Conservation (phyloP, 2,113 vertebrate species). For the Anoura caudifer region DNA sequence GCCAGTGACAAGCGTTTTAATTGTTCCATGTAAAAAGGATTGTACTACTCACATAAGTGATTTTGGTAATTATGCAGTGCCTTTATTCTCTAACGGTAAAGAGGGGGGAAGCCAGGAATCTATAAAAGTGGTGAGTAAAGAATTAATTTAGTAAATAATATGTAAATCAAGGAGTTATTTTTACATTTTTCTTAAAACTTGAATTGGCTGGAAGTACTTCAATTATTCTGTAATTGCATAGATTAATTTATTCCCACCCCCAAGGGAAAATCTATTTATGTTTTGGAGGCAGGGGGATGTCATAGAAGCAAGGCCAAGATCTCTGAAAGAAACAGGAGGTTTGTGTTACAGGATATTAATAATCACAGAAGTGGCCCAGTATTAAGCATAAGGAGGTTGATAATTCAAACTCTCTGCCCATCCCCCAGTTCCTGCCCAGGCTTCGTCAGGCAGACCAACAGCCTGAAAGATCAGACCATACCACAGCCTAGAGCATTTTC, state of each 20-base stretch:
- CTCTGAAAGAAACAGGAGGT: not conserved
- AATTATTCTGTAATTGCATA: slow-evolving; percentile 66
- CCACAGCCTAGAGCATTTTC: not conserved
- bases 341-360: not conserved
- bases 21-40: slow-evolving; percentile 8
- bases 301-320: slow-evolving; percentile 35
- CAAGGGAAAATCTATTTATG: slow-evolving; percentile 56
- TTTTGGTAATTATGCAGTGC: slow-evolving; percentile 19
- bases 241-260: slow-evolving; percentile 59
- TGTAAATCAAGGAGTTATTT: slow-evolving; percentile 66
- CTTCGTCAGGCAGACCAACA: not conserved
- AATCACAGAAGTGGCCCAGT: not conserved
- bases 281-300: not conserved
- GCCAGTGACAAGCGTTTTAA: not conserved
- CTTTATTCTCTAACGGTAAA: slow-evolving; percentile 38
- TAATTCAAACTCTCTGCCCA: not conserved
- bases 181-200: slow-evolving; percentile 65
- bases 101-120: not conserved
- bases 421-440: not conserved
- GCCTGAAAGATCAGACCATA: not conserved
- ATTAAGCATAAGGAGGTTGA: not conserved
- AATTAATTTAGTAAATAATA: slow-evolving; percentile 76
- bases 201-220: slow-evolving; percentile 65
- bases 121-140: slow-evolving; percentile 56
- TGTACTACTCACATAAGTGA: not conserved